Evolutionary conservation across 2,888 invertebrate species (phyloP), one percentile per base, ranked within the genome.

Genomic region (Hydroisotoma schaefferi): DNA sequence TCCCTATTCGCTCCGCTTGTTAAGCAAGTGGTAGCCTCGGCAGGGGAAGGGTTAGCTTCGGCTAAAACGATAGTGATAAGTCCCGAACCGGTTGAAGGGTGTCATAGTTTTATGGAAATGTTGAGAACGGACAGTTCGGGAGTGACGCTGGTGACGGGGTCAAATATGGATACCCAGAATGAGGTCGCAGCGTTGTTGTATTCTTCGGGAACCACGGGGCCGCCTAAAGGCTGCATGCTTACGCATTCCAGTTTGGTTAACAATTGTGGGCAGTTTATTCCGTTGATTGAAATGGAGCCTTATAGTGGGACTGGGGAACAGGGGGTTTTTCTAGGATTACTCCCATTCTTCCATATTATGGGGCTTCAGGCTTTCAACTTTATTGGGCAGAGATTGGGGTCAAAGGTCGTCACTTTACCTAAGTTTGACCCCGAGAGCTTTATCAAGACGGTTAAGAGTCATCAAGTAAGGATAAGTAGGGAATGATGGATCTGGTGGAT

Each of bases 341-440:
- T 90, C 12, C 90, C 89, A 2, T 87, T 87, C 76, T 89, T 86
- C 78, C 89, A 90, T 75, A 88, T 88, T 63, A 88, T 85, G 75
- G 88, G 88, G 1, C 85, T 87, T 75, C 85, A 85, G 69, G 83
- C 83, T 4, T 81, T 87, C 23, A 77, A 87, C 70, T 84, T 87
- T 69, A 79, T 82, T 52, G 79, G 81, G 33, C 75, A 87, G 1
- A 75, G 76, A 48, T 74, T 81, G 47, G 87, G 87, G 15, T 79
- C 80, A 23, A 85, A 85, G 63, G 59, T 86, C 3, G 80, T 88
- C 2, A 83, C 85, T 0, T 79, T 88, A 69, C 87, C 87, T 1
- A 47, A 77, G 74, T 89, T 89, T 73, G 85, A 86, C 0, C 86
- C 87, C 2, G 85, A 87, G 70, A 83, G 84, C 68, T 89, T 87